Conservation (phyloP, 2,113 vertebrate species). For the Picathartes gymnocephalus region DNA sequence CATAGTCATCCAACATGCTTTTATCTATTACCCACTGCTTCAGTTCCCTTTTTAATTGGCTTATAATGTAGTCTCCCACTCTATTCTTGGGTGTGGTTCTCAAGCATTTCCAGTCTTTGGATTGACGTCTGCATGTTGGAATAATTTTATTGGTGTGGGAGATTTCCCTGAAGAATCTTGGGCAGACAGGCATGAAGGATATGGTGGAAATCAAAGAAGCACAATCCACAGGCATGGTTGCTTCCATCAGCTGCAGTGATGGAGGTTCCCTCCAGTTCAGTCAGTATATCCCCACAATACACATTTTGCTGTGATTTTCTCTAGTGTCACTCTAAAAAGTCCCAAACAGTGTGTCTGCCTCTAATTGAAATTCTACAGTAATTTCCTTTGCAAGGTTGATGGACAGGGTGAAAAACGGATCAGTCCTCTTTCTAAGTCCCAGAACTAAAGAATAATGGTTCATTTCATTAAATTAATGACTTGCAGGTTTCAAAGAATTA, state of each 20-base stretch:
- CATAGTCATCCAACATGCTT: not conserved
- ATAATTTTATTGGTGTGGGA: not conserved
- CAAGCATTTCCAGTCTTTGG: not conserved
- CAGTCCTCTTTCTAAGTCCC: not conserved
- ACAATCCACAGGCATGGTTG: not conserved
- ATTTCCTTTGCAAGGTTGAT: not conserved
- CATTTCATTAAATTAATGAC: constrained; percentile 51
- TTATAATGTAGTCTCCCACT: not conserved
- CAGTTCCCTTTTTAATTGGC: not conserved
- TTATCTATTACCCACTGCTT: not conserved
- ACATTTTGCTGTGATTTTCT: not conserved
- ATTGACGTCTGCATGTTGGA: not conserved
- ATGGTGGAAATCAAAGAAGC: not conserved
- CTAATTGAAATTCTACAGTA: constrained; percentile 7
- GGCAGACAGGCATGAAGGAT: not conserved
- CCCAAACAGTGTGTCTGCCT: not conserved
- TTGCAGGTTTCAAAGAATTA: constrained; percentile 50
- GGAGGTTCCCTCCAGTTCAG: not conserved
- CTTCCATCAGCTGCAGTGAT: not conserved
- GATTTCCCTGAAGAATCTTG: not conserved
- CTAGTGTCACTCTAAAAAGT: not conserved
- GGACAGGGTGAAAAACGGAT: not conserved
- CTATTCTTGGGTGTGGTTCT: not conserved
- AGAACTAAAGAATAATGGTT: constrained; percentile 19
- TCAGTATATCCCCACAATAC: not conserved